A percentile compares a stretch with the other conserved stretches of the same genome.
Conservation (phyloP, 2,888 invertebrate genomes). For the Drosophila leonis region DNA sequence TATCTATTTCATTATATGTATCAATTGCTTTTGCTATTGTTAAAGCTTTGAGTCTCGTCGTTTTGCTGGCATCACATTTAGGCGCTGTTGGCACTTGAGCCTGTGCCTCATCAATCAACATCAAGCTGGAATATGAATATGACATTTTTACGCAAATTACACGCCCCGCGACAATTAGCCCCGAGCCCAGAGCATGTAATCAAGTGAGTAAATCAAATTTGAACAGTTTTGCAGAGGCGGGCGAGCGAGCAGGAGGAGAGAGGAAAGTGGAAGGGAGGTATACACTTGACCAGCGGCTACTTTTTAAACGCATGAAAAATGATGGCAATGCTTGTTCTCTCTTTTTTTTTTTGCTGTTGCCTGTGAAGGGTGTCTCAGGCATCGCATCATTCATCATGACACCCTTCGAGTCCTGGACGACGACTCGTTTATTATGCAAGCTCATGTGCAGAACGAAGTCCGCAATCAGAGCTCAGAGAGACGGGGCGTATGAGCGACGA, state of each 20-base stretch:
- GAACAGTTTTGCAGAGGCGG: conserved; percentile 78
- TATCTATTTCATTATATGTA: background rate
- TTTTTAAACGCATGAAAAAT: conserved; percentile 83
- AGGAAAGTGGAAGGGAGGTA: background rate
- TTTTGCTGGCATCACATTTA: conserved; percentile 29
- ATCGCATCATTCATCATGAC: conserved; percentile 81
- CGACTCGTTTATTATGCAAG: conserved; percentile 81
- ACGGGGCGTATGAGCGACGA: conserved; percentile 74
- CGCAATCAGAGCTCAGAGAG: conserved; percentile 36
- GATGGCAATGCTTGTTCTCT: conserved; percentile 53
- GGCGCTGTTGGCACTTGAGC: conserved; percentile 64
- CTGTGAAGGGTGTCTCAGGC: conserved; percentile 13
- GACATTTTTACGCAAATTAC: conserved; percentile 83
- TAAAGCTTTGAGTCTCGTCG: background rate
- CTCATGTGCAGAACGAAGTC: conserved; percentile 62
- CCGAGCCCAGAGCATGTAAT: conserved; percentile 63
- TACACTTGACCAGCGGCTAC: conserved; percentile 51
- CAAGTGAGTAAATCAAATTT: conserved; percentile 84
- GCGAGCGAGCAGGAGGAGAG: background rate
- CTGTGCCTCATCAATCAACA: conserved; percentile 71
- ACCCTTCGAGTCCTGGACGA: conserved; percentile 59
- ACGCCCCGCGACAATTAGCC: conserved; percentile 78
- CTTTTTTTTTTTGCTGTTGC: background rate
- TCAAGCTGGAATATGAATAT: conserved; percentile 77
- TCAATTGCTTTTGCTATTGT: conserved; percentile 5